Evolutionary conservation across 1,140 invertebrate species (phyloP).

Genomic region (Drosophila truncata): DNA sequence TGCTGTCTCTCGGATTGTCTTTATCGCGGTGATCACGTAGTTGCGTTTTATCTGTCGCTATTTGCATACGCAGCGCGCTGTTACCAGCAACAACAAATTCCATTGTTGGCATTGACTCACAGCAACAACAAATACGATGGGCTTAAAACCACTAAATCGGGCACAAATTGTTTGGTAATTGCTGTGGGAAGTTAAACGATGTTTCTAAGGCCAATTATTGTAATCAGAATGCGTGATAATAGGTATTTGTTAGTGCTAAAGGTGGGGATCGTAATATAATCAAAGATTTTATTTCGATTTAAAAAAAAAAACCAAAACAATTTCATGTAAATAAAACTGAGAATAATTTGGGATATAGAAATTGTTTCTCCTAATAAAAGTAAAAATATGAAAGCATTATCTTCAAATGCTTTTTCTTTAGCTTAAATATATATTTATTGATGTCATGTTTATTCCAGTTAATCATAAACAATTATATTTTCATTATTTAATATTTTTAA

Average conservation of each 20-base stretch:
- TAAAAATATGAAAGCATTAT: neutral
- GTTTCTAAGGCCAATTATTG: slow-evolving; percentile 18
- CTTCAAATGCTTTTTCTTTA: neutral
- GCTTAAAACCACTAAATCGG: slow-evolving; percentile 10
- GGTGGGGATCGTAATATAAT: neutral
- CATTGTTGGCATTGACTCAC: slow-evolving; percentile 61
- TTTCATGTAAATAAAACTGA: no score
- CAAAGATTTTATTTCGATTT: no score
- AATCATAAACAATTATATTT: neutral
- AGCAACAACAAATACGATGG: slow-evolving; percentile 32
- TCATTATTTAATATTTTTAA: neutral
- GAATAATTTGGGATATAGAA: no score
- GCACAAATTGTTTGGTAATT: slow-evolving; percentile 38
- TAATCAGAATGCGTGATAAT: slow-evolving; percentile 16
- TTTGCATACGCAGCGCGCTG: slow-evolving; percentile 73
- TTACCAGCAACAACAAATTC: slow-evolving; percentile 40
- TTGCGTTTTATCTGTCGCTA: slow-evolving; percentile 70
- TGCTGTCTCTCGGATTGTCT: slow-evolving; percentile 51
- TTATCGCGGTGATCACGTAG: slow-evolving; percentile 74
- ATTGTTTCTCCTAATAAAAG: no score
- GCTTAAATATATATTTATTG: neutral
- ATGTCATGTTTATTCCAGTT: neutral
- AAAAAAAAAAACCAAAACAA: no score
- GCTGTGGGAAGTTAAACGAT: slow-evolving; percentile 25
- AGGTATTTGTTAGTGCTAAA: neutral